Conservation (phyloP, 1,140 invertebrate genomes). For the Phortica variegata region DNA sequence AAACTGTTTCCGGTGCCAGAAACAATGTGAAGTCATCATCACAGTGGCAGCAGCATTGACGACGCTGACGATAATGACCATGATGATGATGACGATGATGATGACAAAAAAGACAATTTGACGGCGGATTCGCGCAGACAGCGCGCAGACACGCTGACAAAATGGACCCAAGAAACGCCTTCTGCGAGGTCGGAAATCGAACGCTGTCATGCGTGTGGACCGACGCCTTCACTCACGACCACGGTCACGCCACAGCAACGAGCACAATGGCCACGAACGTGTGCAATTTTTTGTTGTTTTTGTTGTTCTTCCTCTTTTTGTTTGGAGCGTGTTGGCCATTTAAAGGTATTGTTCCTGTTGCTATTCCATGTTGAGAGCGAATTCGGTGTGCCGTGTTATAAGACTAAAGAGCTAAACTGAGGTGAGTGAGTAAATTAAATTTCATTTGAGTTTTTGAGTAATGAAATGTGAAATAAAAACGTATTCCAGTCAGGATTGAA, state of each 20-base stretch:
- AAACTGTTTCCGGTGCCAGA: conserved; percentile 32
- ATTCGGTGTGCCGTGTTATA: no score
- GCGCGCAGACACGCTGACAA: no score
- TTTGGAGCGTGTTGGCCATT: no score
- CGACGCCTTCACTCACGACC: conserved; percentile 6
- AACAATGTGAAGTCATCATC: conserved; percentile 36
- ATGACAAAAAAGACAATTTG: no score
- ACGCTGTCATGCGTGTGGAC: conserved; percentile 28
- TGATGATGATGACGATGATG: conserved; percentile 3
- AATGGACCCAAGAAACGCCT: no score
- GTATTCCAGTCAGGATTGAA: conserved; percentile 43
- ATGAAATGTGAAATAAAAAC: conserved; percentile 20
- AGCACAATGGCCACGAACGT: conserved; percentile 43
- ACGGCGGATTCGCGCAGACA: no score
- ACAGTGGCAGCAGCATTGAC: conserved; percentile 24
- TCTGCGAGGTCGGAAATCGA: conserved; percentile 34
- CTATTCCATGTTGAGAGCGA: no score
- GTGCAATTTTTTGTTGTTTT: no score
- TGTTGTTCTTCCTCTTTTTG: no score
- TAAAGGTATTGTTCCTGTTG: no score
- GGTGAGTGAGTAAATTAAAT: no score
- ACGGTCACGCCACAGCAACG: conserved; percentile 12
- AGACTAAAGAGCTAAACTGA: no score
- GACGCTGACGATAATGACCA: neutral
- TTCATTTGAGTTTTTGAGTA: conserved; percentile 35